Evolutionary conservation across 1,140 invertebrate species (phyloP), one percentile per base, ranked within the genome.

Genomic region (Sinonovacula constricta): DNA sequence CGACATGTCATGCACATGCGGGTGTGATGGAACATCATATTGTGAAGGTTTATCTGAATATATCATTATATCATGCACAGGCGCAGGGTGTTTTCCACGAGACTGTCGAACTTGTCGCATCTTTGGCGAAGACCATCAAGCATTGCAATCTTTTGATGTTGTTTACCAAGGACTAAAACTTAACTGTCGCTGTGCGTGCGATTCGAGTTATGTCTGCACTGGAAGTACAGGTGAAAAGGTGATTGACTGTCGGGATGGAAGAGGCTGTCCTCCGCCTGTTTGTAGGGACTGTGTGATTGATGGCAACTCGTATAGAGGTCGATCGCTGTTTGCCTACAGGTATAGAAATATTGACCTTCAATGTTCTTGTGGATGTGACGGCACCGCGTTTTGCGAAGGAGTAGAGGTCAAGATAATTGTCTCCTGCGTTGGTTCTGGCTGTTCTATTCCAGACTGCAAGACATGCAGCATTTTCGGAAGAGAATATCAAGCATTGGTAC

Each of bases 1-100:
- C 12, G 65, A 53, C 18, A 69, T 78, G 75, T 14, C 56, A n/a
- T 78, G 75, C 30, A 31, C 15, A 2, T 78, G 75, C 53, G 75
- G 75, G 5, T 78, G 75, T 63, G 75, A 78, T 31, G 75, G 75
- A 0, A 51, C 66, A 1, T 45, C 66, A 14, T 78, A 34, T 39
- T 78, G 75, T 45, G 49, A 60, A 34, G 75, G 75, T 0, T 24
- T 53, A 2, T 31, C 60, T 10, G 45, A 51, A 53, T 24, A 53
- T 3, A 78, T 70, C n/a, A 57, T 26, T n/a, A 59, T 78, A 1
- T 69, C 67, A 5, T 78, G 75, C 26, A 70, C 70, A 24, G 65
- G 67, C 4, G 65, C 59, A 2, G 28, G 34, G 4, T 78, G 75
- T 36, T 26, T n/a, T 10, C 54, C 36, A 36, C 2, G 39, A 0